Conservation (phyloP, 1,140 invertebrate species). For the Agrilus planipennis region DNA sequence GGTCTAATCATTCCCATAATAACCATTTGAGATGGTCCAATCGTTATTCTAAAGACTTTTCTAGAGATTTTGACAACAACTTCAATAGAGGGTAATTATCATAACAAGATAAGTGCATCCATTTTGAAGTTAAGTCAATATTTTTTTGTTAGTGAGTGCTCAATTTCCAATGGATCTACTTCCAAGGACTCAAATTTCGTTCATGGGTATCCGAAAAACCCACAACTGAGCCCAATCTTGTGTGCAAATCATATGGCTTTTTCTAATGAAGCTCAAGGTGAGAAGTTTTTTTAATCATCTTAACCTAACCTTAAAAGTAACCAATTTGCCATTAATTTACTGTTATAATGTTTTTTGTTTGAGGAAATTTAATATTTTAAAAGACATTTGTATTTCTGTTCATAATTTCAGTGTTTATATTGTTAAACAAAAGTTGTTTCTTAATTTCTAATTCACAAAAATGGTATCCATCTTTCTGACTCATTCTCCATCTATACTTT, state of each 20-base stretch:
- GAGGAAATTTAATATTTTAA: no score
- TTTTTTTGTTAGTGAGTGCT: slow-evolving; percentile 27
- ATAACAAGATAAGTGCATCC: slow-evolving; percentile 5
- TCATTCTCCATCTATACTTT: no score
- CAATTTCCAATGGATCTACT: slow-evolving; percentile 23
- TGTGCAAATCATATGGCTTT: slow-evolving; percentile 30
- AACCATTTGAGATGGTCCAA: slow-evolving; percentile 31
- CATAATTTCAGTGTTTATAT: no score
- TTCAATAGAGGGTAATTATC: slow-evolving; percentile 30
- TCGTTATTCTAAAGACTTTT: slow-evolving; percentile 31
- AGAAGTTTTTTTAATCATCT: slow-evolving; percentile 5
- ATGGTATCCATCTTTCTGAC: no score
- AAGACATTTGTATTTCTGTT: no score
- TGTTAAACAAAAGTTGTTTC: no score
- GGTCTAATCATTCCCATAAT: slow-evolving; percentile 26
- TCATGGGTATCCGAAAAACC: slow-evolving; percentile 29
- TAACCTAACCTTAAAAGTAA: no score
- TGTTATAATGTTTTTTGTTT: no score
- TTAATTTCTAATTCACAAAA: no score
- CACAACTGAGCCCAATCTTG: slow-evolving; percentile 28
- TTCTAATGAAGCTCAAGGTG: slow-evolving; percentile 27
- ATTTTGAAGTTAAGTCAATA: slow-evolving; percentile 7
- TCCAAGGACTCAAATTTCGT: slow-evolving; percentile 30
- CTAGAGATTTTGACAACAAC: slow-evolving; percentile 30
- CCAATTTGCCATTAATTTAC: no score